These are phyloP conservation scores for Drosophila biarmipes DNA, from an alignment of 1,140 invertebrate species.

Conservation along the genomic window DNA sequence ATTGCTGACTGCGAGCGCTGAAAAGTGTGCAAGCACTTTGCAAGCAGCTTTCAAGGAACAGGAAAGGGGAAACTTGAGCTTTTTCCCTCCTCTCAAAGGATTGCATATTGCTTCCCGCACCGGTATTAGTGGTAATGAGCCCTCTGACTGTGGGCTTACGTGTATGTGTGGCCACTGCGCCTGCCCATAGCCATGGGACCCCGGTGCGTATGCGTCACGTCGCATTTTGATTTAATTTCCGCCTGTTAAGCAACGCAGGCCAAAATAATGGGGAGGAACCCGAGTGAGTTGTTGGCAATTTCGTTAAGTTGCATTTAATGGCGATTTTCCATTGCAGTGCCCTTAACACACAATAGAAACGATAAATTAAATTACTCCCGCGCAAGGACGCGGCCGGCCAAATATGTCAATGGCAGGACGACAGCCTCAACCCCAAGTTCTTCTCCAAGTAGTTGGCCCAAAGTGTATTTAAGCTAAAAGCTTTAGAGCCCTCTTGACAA, in stretches of 20 bases:
- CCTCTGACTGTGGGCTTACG: not conserved
- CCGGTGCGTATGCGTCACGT: slow-evolving; percentile 69
- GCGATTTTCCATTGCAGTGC: slow-evolving; percentile 38
- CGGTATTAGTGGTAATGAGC: slow-evolving; percentile 19
- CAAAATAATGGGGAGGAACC: not conserved
- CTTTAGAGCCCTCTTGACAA: slow-evolving; percentile 73
- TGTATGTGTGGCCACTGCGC: slow-evolving; percentile 45
- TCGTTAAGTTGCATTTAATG: slow-evolving; percentile 30
- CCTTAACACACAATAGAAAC: slow-evolving; percentile 62
- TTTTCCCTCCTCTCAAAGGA: slow-evolving; percentile 53
- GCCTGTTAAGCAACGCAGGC: slow-evolving; percentile 22
- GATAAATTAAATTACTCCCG: slow-evolving; percentile 72
- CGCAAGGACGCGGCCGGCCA: slow-evolving; percentile 16
- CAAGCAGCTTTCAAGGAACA: slow-evolving; percentile 57
- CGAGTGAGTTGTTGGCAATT: slow-evolving; percentile 47
- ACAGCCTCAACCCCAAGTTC: not conserved
- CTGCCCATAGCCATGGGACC: slow-evolving; percentile 7
- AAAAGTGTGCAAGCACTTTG: slow-evolving; percentile 59
- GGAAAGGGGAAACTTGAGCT: slow-evolving; percentile 43
- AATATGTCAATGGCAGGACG: slow-evolving; percentile 25
- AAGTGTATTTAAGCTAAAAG: slow-evolving; percentile 83
- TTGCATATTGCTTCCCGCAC: slow-evolving; percentile 29
- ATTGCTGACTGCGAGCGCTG: slow-evolving; percentile 9
- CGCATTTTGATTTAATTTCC: slow-evolving; percentile 56
- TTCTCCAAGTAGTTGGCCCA: slow-evolving; percentile 70